Conservation (phyloP, 2,113 vertebrate genomes). For the Antechinus stuartii region DNA sequence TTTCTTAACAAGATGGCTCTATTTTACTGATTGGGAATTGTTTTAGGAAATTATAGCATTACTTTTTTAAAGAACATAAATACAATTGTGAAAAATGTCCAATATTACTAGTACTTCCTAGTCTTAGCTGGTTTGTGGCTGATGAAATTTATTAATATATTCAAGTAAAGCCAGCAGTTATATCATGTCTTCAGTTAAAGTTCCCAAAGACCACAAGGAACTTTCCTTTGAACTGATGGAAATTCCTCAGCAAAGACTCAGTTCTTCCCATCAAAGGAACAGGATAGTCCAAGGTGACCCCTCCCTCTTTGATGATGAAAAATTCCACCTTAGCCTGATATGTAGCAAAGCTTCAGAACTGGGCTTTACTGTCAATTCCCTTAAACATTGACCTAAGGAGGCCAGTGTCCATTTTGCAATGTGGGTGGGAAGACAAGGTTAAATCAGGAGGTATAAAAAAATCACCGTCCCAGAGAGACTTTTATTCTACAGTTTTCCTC, state of each 20-base stretch:
- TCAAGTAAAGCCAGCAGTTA: background rate
- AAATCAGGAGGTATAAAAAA: background rate
- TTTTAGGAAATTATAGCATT: background rate
- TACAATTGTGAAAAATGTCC: background rate
- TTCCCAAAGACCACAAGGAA: background rate
- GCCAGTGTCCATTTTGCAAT: background rate
- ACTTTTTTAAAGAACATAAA: background rate
- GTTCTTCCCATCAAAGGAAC: background rate
- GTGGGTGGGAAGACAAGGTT: background rate
- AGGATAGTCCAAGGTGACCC: background rate
- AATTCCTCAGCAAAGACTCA: background rate
- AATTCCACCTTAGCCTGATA: background rate
- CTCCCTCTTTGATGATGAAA: background rate
- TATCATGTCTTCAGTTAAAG: background rate
- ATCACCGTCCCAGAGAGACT: background rate
- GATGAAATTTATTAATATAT: background rate
- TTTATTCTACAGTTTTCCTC: background rate
- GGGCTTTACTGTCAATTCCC: background rate
- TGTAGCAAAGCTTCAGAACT: background rate
- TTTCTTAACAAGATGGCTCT: background rate
- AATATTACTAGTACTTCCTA: background rate
- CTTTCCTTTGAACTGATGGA: background rate
- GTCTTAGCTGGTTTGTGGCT: background rate
- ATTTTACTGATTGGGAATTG: background rate
- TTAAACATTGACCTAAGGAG: background rate